phyloP scores from a whole-genome alignment of 1,140 invertebrate species.

The Pentalonia nigronervosa region DNA sequence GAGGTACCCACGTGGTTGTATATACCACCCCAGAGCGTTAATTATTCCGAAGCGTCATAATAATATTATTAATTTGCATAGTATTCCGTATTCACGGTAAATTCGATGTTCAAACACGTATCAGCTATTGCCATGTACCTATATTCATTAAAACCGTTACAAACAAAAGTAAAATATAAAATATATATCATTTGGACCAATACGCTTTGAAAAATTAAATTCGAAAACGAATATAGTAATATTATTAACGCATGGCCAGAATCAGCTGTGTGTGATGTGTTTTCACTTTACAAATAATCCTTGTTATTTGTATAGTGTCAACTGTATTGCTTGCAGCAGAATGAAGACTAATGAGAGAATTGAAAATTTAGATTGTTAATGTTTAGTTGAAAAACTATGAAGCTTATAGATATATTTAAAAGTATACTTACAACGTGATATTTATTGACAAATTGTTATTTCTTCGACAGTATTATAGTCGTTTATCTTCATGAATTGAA shows the following conservation, averaged over 20 bases:
- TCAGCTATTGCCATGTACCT: neutral
- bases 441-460: neutral
- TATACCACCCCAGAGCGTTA: neutral
- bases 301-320: too few species aligned
- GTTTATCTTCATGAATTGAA: neutral
- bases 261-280: too few species aligned
- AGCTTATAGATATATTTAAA: neutral
- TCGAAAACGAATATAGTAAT: neutral
- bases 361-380: neutral
- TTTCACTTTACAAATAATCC: too few species aligned
- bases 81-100: conserved; percentile 7
- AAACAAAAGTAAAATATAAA: neutral
- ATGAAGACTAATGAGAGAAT: neutral
- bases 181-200: neutral
- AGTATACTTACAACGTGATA: neutral
- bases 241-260: neutral
- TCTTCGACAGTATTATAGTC: neutral
- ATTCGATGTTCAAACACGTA: neutral
- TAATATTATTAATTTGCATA: conserved; percentile 6
- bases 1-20: neutral
- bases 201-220: neutral
- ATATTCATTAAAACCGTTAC: neutral
- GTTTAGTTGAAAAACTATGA: neutral
- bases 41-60: neutral
- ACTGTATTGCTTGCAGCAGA: too few species aligned